Evolutionary conservation across 2,797 vertebrate species (phyloP), one percentile per base, ranked within the genome.

Genomic region (Arnoldichthys spilopterus): DNA sequence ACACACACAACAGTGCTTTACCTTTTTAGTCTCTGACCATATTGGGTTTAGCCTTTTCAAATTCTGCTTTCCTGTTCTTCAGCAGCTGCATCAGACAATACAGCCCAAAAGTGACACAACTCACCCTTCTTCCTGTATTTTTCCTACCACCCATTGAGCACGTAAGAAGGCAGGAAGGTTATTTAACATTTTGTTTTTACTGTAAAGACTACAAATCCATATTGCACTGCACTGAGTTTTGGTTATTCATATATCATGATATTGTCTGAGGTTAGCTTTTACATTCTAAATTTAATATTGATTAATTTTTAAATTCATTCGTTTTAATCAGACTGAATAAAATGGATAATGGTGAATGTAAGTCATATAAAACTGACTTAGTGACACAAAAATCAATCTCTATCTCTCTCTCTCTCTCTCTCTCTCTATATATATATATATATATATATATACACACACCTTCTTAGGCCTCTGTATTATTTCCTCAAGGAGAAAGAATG

Each of bases 41-140:
- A 26, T 34, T 45, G 12, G 37, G 45, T 16, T 12, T 12, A 45
- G 43, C 12, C 43, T 45, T 45, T 45, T 45, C 26, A 6, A 43
- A 3, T 13, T n/a, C 56, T 32, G 26, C 22, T 45, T 53, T 22
- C 24, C 58, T 40, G 28, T 61, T 51, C 74, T n/a, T 73, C 47
- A 8, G 32, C 70, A 80, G 78, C 77, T 74, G 77, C n/a, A 32
- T 59, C n/a, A 58, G 59, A 72, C 81, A 72, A 74, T 77, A 28
- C 69, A 72, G 37, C 47, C 45, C 54, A 56, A 51, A 71, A 66
- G 63, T 66, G 61, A 79, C 67, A 76, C 59, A 66, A 32, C 47
- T 72, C 66, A 66, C 68, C 74, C 69, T 40, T 49, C 67, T 80
- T 83, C 82, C 82, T 83, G 82, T 47, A 28, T 20, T 73, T 24